Evolutionary conservation across 2,113 vertebrate species (phyloP).

Genomic region (Phalacrocorax pelagicus): DNA sequence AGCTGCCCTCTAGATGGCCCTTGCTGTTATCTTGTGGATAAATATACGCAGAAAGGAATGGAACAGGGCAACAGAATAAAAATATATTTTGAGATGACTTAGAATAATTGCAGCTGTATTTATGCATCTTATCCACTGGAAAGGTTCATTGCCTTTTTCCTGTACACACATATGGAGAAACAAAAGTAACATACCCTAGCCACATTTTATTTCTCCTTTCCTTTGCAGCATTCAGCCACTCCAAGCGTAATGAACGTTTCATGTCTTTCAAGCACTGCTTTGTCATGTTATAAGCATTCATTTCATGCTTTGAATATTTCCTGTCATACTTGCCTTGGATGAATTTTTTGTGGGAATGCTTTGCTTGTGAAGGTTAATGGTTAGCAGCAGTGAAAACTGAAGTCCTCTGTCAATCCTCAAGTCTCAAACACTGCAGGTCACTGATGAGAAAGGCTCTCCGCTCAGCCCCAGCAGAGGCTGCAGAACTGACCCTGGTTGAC

Average conservation of each 20-base stretch:
- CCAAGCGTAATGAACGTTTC: slow-evolving; percentile 1
- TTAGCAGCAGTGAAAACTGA: neutral
- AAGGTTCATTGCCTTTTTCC: neutral
- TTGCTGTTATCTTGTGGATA: slow-evolving; percentile 12
- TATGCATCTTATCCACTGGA: neutral
- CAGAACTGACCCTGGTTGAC: neutral
- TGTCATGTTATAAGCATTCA: slow-evolving; percentile 22
- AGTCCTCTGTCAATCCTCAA: neutral
- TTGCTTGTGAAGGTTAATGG: slow-evolving; percentile 30
- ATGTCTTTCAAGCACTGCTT: slow-evolving; percentile 38
- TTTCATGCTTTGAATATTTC: slow-evolving; percentile 41
- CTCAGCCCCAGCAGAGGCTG: neutral
- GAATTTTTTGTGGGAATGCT: slow-evolving; percentile 11
- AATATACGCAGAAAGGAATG: neutral
- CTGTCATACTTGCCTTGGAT: slow-evolving; percentile 8
- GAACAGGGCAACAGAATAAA: neutral
- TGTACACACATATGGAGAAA: neutral
- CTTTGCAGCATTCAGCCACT: slow-evolving; percentile 1
- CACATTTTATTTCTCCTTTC: neutral
- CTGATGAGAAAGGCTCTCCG: neutral
- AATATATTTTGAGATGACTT: neutral
- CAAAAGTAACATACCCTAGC: neutral
- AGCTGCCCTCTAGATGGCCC: slow-evolving; percentile 30
- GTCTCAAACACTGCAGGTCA: neutral
- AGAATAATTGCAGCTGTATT: neutral